Evolutionary conservation across 1,140 invertebrate genomes (phyloP), one percentile per base, ranked within the genome.

Genomic region (Cydia strobilella): DNA sequence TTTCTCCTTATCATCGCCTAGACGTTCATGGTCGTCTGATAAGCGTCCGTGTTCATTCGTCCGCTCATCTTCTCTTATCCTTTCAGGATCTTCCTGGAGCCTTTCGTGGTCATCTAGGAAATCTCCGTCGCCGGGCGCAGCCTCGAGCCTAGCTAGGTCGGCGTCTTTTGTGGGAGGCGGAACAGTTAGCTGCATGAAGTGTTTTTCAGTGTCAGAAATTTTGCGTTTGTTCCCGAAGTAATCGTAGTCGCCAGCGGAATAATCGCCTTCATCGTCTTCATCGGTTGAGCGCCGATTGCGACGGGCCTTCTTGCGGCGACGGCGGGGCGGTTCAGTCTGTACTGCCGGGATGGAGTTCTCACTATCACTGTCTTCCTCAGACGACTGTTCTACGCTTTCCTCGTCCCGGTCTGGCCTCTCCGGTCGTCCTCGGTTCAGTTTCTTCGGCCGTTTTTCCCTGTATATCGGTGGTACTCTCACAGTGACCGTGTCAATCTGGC

Each of bases 381-480:
- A 72, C 9, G 59, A 76, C 23, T 84, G 74, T 27, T 66, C 77
- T 2, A 76, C 80, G 18, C 80, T 73, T 18, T 87, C 83, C 7
- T 89, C 84, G 20, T 90, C 85, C 9, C 80, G 76, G 25, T 87
- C 84, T 3, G 83, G 79, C n/a, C 76, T 71, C 45, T 85, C 82
- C 0, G 86, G 83, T 25, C 74, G 78, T 12, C 82, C 85, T 4
- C 90, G 82, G 72, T 92, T 84, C 5, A 89, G 76, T 80, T 92
- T 92, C 51, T 87, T 90, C 15, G 93, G 93, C 18, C 86, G 89
- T 75, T 90, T 90, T 35, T 90, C 91, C 81, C 85, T 89, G 73
- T 93, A 92, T 72, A 93, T 93, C 0, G 93, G 92, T 0, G 93
- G 93, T 25, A 93, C 90, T 39, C 91, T 78, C 15, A 93, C 93